A percentile compares a stretch with the other conserved stretches of the same genome.
Conservation (phyloP, 2,888 invertebrate genomes). For the Drosophila meridiana region DNA sequence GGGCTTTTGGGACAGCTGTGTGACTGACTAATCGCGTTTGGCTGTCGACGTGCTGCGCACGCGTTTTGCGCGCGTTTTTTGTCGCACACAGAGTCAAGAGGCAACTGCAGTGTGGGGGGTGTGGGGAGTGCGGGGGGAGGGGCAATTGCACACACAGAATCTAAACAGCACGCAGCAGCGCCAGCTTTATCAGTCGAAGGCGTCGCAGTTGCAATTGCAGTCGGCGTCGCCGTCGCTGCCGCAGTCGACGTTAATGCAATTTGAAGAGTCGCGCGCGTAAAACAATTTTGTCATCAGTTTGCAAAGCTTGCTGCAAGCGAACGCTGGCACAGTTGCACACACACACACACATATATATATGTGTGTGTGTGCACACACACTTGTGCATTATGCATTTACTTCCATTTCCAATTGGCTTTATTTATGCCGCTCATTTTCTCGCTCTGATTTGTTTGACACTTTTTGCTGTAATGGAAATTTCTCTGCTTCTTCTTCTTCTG, state of each 20-base stretch:
- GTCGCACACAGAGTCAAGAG: slow-evolving; percentile 27
- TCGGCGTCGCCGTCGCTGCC: not conserved
- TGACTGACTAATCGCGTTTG: slow-evolving; percentile 63
- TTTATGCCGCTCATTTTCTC: slow-evolving; percentile 61
- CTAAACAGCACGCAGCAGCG: slow-evolving; percentile 1
- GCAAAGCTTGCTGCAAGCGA: slow-evolving; percentile 17
- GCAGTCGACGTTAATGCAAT: slow-evolving; percentile 44
- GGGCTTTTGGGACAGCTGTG: slow-evolving; percentile 23
- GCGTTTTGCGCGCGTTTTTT: slow-evolving; percentile 60
- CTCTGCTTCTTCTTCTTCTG: slow-evolving; percentile 28
- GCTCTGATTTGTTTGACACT: slow-evolving; percentile 62
- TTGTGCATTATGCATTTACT: slow-evolving; percentile 44
- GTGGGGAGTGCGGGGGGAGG: too few species aligned
- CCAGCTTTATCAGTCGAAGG: slow-evolving; percentile 14
- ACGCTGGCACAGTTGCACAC: not conserved
- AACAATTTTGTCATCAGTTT: slow-evolving; percentile 63
- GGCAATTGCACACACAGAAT: slow-evolving; percentile 1
- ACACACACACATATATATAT: not conserved
- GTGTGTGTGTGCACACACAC: not conserved
- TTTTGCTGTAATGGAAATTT: slow-evolving; percentile 42
- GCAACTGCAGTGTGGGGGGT: too few species aligned
- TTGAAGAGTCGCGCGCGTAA: slow-evolving; percentile 46
- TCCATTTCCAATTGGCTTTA: slow-evolving; percentile 48
- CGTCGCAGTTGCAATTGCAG: slow-evolving; percentile 2
- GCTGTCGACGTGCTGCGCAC: slow-evolving; percentile 50